Conservation (phyloP, 2,888 invertebrate species). For the Chelonus formosanus region DNA sequence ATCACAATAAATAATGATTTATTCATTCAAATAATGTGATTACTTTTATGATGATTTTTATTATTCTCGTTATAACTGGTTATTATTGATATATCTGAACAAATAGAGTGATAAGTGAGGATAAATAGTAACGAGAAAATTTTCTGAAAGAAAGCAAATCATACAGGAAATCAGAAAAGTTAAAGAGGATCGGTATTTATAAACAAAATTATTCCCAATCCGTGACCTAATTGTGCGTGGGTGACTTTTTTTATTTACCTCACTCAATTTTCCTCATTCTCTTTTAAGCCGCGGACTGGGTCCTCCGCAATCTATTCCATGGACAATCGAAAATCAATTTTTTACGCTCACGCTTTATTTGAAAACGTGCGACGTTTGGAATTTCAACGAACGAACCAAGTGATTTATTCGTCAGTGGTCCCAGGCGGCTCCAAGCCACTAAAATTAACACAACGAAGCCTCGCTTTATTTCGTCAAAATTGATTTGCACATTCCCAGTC, state of each 20-base stretch:
- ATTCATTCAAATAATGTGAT: too few species aligned
- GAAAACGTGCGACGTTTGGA: slow-evolving; percentile 37
- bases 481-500: slow-evolving; percentile 32
- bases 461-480: slow-evolving; percentile 37
- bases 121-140: too few species aligned
- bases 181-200: background rate
- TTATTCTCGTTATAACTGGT: too few species aligned
- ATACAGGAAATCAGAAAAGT: slow-evolving; percentile 12
- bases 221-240: slow-evolving; percentile 8
- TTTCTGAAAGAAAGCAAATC: too few species aligned
- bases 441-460: slow-evolving; percentile 40
- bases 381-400: slow-evolving; percentile 40
- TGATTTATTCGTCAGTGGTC: slow-evolving; percentile 41
- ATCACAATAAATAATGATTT: too few species aligned
- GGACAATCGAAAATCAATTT: slow-evolving; percentile 35
- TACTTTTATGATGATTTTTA: too few species aligned
- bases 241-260: slow-evolving; percentile 22
- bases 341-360: slow-evolving; percentile 37
- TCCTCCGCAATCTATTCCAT: slow-evolving; percentile 26
- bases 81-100: too few species aligned
- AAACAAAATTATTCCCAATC: background rate
- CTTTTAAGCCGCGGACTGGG: slow-evolving; percentile 17
- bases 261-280: slow-evolving; percentile 25
- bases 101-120: too few species aligned
- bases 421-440: slow-evolving; percentile 23